Conservation (phyloP, 2,797 vertebrate genomes). For the Cottoperca gobio region DNA sequence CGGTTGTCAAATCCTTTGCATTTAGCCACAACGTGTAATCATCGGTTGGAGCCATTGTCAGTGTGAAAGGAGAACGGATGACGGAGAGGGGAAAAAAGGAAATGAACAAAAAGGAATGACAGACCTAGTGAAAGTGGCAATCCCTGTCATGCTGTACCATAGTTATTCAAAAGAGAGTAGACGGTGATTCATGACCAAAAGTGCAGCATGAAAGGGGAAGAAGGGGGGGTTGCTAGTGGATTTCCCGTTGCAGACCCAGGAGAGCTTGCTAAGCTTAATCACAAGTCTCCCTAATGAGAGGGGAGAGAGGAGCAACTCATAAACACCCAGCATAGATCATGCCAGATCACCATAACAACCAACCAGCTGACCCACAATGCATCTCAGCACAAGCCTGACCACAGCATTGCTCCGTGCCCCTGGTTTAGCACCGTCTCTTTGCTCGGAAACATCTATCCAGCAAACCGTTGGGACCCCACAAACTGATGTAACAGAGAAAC, state of each 20-base stretch:
- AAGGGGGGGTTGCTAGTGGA: constrained; percentile 43
- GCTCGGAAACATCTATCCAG: constrained; percentile 55
- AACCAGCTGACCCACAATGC: constrained; percentile 85
- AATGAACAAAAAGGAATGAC: constrained; percentile 25
- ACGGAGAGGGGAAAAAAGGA: constrained; percentile 9
- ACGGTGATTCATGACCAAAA: constrained; percentile 57
- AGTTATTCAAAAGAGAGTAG: constrained; percentile 61
- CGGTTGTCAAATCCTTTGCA: constrained; percentile 25
- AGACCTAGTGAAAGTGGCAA: constrained; percentile 19
- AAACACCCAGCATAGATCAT: constrained; percentile 73
- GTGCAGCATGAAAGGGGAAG: constrained; percentile 56
- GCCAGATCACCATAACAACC: constrained; percentile 87
- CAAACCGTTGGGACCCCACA: constrained; percentile 29
- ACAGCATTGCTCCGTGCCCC: constrained; percentile 59
- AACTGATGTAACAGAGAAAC: constrained; percentile 37
- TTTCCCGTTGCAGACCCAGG: constrained; percentile 66
- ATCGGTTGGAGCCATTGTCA: constrained; percentile 24
- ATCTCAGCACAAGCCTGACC: constrained; percentile 75
- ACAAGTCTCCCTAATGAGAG: constrained; percentile 86
- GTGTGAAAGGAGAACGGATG: constrained; percentile 25
- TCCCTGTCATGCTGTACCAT: constrained; percentile 45
- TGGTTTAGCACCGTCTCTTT: constrained; percentile 55
- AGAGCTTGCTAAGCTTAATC: constrained; percentile 84
- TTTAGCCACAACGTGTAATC: constrained; percentile 32
- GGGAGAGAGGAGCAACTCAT: constrained; percentile 73